Conservation (phyloP, 2,797 vertebrate species). For the Schizopygopsis pylzovi region DNA sequence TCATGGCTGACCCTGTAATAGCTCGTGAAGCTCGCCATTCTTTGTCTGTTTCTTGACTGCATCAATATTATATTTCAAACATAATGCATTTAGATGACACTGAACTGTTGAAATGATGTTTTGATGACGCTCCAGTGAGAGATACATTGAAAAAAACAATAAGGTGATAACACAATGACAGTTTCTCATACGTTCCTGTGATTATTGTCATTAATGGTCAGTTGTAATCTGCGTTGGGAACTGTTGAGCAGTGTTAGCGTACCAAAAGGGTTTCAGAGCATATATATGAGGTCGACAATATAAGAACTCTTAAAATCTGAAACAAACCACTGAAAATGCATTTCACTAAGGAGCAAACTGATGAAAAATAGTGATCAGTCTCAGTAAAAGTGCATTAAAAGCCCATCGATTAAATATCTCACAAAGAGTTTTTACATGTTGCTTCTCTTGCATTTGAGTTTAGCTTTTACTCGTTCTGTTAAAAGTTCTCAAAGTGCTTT, state of each 20-base stretch:
- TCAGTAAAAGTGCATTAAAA: conserved; percentile 78
- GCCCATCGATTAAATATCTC: conserved; percentile 74
- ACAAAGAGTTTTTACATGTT: conserved; percentile 46
- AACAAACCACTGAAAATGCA: conserved; percentile 23
- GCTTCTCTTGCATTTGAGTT: conserved; percentile 42
- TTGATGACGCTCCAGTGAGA: conserved; percentile 2
- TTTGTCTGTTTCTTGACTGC: conserved; percentile 9
- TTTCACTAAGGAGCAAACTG: neutral
- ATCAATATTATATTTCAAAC: neutral
- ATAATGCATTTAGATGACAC: conserved; percentile 29
- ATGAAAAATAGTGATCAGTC: conserved; percentile 58
- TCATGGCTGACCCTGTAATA: conserved; percentile 36
- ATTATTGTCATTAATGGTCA: conserved; percentile 3
- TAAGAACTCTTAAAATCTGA: conserved; percentile 23
- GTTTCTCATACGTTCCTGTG: neutral
- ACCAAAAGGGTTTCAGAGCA: conserved; percentile 25
- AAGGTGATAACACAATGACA: neutral
- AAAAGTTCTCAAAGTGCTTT: conserved; percentile 76
- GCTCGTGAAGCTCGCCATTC: conserved; percentile 8
- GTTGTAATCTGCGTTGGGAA: neutral
- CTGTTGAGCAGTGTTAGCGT: conserved; percentile 27
- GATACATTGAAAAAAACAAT: neutral
- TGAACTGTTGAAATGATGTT: conserved; percentile 11
- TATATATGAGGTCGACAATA: conserved; percentile 20
- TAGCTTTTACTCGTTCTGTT: conserved; percentile 49